Conservation (phyloP, 1,140 invertebrate species). For the Trialeurodes vaporariorum region DNA sequence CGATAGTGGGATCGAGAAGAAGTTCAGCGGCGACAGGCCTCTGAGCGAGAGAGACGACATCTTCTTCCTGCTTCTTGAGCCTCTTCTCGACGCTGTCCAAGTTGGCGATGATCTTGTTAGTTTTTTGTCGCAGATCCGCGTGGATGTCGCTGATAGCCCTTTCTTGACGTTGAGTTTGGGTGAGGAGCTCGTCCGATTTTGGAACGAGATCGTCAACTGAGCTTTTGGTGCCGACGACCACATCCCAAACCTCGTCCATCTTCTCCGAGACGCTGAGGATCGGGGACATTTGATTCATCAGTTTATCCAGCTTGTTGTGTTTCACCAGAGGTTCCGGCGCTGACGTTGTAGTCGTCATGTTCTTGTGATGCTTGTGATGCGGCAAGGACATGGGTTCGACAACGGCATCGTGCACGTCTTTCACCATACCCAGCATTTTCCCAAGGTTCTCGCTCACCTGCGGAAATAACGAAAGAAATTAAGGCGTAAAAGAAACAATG, state of each 20-base stretch:
- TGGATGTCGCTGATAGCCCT: conserved; percentile 77
- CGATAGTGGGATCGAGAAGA: conserved; percentile 60
- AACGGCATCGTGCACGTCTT: conserved; percentile 65
- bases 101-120: conserved; percentile 77
- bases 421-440: conserved; percentile 59
- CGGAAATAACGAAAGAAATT: no score
- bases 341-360: conserved; percentile 40
- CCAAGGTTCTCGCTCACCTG: conserved; percentile 40
- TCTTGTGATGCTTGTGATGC: conserved; percentile 27
- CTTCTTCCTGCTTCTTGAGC: conserved; percentile 68
- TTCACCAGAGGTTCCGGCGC: conserved; percentile 39
- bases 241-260: conserved; percentile 81
- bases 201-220: conserved; percentile 70
- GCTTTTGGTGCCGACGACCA: conserved; percentile 73
- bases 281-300: conserved; percentile 64
- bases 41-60: conserved; percentile 56
- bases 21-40: conserved; percentile 54
- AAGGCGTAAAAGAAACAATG: no score
- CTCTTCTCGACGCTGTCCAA: conserved; percentile 71
- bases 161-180: conserved; percentile 73
- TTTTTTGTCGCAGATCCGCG: conserved; percentile 63
- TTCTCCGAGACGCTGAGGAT: conserved; percentile 75
- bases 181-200: conserved; percentile 71
- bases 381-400: conserved; percentile 41
- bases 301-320: conserved; percentile 59